Evolutionary conservation across 2,797 vertebrate genomes (phyloP), one percentile per base, ranked within the genome.

Genomic region (Anguilla anguilla): DNA sequence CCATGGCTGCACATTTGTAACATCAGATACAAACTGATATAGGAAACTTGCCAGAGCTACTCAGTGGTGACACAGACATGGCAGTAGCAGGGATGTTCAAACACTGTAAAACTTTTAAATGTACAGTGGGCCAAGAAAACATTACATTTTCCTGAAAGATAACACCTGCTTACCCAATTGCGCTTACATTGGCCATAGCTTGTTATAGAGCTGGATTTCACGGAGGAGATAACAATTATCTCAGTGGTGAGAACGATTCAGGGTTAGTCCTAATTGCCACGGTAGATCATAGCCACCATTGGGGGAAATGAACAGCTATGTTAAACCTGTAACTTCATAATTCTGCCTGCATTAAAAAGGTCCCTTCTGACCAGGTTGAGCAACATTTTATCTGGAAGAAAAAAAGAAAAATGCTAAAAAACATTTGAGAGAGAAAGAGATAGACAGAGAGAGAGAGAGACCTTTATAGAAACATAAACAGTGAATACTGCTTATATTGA

Each of bases 391-490:
- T 39, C 28, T 74, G 69, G 15, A 35, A 31, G 69, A 28, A 35
- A 39, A 31, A 72, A 74, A 69, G 31, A 74, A 11, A 74, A 39
- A 11, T 17, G 10, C 28, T 10, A 11, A 74, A 2, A 13, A 74
- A 31, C 35, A 1, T 2, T 9, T 57, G 92, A 39, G 84, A 61
- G 43, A 86, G 95, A 90, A 91, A 93, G 94, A 93, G 90, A 92
- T 85, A 90, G 91, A 90, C 91, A 92, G 92, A 92, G 91, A 28
- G 2, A 72, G 74, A 35, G 35, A 43, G 28, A 39, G 9, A 35
- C 2, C 39, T 35, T 5, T 43, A 9, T 6, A 39, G 6, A 43
- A 39, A 53, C 11, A 53, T 7, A 53, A 57, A 57, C 11, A 53
- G 51, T 0, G 51, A 9, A 53, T 59, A 59, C 57, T 59, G 15